Base-by-base conservation (phyloP, 1,140 invertebrate genomes). In the Ylistrum balloti region DNA sequence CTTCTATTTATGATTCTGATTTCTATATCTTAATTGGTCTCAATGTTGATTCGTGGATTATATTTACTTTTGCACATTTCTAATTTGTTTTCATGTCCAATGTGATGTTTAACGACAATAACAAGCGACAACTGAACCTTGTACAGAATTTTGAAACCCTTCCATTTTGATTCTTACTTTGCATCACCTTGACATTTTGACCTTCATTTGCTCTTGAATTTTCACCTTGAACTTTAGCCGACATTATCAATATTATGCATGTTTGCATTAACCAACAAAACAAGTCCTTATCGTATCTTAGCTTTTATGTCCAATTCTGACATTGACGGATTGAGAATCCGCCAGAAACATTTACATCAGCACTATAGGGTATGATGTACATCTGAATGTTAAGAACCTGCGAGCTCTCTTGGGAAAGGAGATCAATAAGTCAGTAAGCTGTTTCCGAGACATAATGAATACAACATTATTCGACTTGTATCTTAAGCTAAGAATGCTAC, bases 361-460 rank as follows among this genome's bases (percentile, higher is more conserved):
- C 17, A 5, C 22, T 74, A n/a, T 74, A n/a, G 5, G n/a, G n/a
- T n/a, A n/a, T 28, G 56, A 74, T 74, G 56, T 74, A 74, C 56
- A 74, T 74, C 56, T 28, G 5, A 2, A 74, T 74, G 56, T 74
- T 74, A 74, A 74, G 56, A 74, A 74, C 56, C 56, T 74, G 56
- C 56, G 22, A 74, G 56, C 56, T 74, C 56, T 74, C 56, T 28
- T 74, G 56, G 56, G 20, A 74, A 74, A 74, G 56, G 56, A 74
- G 56, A 74, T 74, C 56, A 74, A 74, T 74, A 74, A 74, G 56
- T n/a, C 56, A 74, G 56, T 17, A 74, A 74, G 56, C 28, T 74
- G 56, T 74, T 74, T 74, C n/a, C 22, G 28, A 74, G 56, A 17
- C n/a, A 74, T n/a, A 74, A 74, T 28, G n/a, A 74, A 74, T 28